Percentiles rank a stretch among this genome's conserved stretches.
These are phyloP conservation scores for Stigmatopora nigra DNA, from an alignment of 2,113 vertebrate genomes.

Conservation along the genomic window DNA sequence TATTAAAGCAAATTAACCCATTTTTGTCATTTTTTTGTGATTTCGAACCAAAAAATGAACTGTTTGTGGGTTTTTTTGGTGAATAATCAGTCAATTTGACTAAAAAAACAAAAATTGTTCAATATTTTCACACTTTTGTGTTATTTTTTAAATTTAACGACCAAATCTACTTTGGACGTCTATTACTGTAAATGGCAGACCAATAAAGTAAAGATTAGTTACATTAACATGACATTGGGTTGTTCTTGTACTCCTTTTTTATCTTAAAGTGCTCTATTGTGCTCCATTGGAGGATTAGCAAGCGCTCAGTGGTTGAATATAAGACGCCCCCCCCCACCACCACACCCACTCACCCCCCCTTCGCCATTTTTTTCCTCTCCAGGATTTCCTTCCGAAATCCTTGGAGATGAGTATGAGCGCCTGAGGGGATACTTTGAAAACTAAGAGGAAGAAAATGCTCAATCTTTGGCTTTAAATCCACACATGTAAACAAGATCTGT, in stretches of 20 bases:
- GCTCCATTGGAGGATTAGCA: slow-evolving; percentile 5
- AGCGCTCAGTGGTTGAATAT: background rate
- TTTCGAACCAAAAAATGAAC: no score
- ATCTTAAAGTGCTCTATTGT: background rate
- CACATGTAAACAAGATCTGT: slow-evolving; percentile 20
- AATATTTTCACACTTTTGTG: no score
- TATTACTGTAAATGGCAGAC: background rate
- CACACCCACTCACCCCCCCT: no score
- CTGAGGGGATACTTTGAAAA: slow-evolving; percentile 38
- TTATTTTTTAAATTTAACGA: no score
- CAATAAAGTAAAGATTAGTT: background rate
- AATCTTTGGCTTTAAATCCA: slow-evolving; percentile 26
- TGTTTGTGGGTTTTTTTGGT: background rate
- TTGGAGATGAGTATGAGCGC: slow-evolving; percentile 31
- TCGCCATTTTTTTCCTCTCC: slow-evolving; percentile 36
- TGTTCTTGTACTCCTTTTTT: background rate
- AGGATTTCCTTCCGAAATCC: slow-evolving; percentile 21
- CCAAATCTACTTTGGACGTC: no score
- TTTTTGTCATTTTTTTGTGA: no score
- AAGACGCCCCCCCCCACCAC: background rate
- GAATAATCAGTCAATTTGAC: background rate
- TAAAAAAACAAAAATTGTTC: no score
- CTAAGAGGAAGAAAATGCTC: slow-evolving; percentile 38
- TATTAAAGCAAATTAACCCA: no score
- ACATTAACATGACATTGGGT: background rate